Percentiles rank a stretch among this genome's conserved stretches.
These are phyloP conservation scores for Panurus biarmicus DNA, from an alignment of 2,113 vertebrate genomes.

Conservation along the genomic window DNA sequence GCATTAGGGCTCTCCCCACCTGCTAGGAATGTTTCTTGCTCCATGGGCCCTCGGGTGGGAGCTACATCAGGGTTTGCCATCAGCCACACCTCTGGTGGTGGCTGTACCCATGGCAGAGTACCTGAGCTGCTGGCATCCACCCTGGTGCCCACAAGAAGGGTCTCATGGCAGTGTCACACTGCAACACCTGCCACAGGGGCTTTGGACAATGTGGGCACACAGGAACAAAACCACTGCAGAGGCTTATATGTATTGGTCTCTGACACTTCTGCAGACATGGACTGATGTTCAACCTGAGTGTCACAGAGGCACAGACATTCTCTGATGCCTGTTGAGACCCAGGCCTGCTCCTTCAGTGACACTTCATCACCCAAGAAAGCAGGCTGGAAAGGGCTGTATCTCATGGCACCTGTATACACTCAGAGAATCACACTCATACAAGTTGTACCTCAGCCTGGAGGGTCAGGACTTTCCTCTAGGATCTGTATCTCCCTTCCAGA, in stretches of 20 bases:
- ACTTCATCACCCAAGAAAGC: fast-evolving
- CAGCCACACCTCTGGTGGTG: not conserved
- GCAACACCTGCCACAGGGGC: fast-evolving
- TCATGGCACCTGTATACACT: too few species aligned
- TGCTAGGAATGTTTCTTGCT: not conserved
- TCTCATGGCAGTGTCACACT: not conserved
- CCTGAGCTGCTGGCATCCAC: not conserved
- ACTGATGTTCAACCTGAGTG: not conserved
- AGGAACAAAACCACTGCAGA: not conserved
- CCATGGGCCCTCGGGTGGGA: fast-evolving
- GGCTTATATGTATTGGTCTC: fast-evolving
- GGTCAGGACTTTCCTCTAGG: not conserved
- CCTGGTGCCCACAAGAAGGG: fast-evolving
- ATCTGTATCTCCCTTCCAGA: not conserved
- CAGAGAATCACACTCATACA: not conserved
- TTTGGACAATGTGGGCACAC: fast-evolving
- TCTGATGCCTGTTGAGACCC: not conserved
- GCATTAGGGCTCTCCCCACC: fast-evolving
- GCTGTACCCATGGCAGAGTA: not conserved
- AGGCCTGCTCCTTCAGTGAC: fast-evolving
- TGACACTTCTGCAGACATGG: not conserved
- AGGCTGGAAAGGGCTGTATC: not conserved
- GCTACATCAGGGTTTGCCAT: fast-evolving
- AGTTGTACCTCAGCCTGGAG: fast-evolving
- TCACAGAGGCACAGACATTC: not conserved